phyloP scores from a whole-genome alignment of 1,140 invertebrate species.

The Coboldia fuscipes region DNA sequence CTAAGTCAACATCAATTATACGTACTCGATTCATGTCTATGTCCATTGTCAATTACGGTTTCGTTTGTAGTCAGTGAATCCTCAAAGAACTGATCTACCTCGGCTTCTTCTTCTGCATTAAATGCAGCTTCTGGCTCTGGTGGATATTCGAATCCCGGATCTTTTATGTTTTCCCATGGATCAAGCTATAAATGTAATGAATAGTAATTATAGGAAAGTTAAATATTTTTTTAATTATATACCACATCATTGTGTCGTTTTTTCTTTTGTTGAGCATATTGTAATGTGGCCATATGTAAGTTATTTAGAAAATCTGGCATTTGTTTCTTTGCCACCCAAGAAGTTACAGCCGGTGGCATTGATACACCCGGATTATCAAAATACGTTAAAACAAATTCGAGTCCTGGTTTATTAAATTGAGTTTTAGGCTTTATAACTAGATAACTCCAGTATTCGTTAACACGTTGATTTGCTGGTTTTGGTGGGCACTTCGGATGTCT shows the following conservation, averaged over 20 bases:
- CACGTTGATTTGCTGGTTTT: constrained; percentile 25
- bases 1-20: background rate
- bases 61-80: too few species aligned
- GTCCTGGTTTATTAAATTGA: constrained; percentile 17
- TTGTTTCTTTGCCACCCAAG: constrained; percentile 36
- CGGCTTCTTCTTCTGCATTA: background rate
- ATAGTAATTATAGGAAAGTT: background rate
- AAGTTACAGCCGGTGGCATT: constrained; percentile 36
- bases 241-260: background rate
- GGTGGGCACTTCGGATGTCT: constrained; percentile 19
- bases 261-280: constrained; percentile 16
- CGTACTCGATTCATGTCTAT: background rate
- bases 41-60: too few species aligned
- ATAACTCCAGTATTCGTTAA: constrained; percentile 64
- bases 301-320: constrained; percentile 21
- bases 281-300: constrained; percentile 18
- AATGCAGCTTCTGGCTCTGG: background rate
- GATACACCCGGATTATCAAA: constrained; percentile 67
- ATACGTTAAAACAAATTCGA: constrained; percentile 70
- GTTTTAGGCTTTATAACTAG: constrained; percentile 54
- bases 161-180: background rate
- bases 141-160: constrained; percentile 1
- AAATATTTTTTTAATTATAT: background rate
- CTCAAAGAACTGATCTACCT: too few species aligned
- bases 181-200: background rate